Conservation (phyloP, 2,888 invertebrate species). For the Leptothorax acervorum region DNA sequence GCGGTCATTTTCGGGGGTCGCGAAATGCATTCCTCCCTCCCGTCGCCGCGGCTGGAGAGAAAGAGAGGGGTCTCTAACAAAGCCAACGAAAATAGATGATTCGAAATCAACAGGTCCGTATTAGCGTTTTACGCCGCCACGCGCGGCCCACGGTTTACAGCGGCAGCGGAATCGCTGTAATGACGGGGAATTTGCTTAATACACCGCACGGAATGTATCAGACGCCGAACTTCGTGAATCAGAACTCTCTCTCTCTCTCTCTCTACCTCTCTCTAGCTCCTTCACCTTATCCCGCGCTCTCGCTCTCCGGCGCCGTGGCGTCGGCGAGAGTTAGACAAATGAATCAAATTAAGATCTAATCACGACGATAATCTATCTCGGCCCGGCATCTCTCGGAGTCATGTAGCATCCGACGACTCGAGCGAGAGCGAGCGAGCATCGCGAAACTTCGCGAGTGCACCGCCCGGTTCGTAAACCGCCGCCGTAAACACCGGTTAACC, state of each 20-base stretch:
- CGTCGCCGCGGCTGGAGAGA: neutral
- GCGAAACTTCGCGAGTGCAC: slow-evolving; percentile 40
- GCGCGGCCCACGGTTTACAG: slow-evolving; percentile 44
- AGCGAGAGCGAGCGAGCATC: slow-evolving; percentile 9
- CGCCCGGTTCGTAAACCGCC: neutral
- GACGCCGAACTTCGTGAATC: slow-evolving; percentile 53
- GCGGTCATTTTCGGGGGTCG: neutral
- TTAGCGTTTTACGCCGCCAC: slow-evolving; percentile 44
- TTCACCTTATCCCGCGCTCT: neutral
- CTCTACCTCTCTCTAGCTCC: neutral
- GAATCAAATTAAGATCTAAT: slow-evolving; percentile 57
- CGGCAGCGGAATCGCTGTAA: slow-evolving; percentile 44
- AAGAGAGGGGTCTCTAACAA: neutral
- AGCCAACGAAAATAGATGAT: slow-evolving; percentile 50
- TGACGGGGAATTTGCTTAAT: slow-evolving; percentile 57
- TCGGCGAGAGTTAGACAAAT: slow-evolving; percentile 49
- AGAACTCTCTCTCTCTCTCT: slow-evolving; percentile 9
- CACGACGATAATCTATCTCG: slow-evolving; percentile 56
- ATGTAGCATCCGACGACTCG: slow-evolving; percentile 48
- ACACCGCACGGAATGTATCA: slow-evolving; percentile 57
- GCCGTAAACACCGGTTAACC: slow-evolving; percentile 41
- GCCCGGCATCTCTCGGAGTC: slow-evolving; percentile 50
- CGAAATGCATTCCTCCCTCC: neutral
- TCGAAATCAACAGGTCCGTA: slow-evolving; percentile 53
- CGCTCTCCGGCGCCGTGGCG: slow-evolving; percentile 11